phyloP scores from a whole-genome alignment of 2,888 invertebrate genomes.

The Hedychridium roseum region DNA sequence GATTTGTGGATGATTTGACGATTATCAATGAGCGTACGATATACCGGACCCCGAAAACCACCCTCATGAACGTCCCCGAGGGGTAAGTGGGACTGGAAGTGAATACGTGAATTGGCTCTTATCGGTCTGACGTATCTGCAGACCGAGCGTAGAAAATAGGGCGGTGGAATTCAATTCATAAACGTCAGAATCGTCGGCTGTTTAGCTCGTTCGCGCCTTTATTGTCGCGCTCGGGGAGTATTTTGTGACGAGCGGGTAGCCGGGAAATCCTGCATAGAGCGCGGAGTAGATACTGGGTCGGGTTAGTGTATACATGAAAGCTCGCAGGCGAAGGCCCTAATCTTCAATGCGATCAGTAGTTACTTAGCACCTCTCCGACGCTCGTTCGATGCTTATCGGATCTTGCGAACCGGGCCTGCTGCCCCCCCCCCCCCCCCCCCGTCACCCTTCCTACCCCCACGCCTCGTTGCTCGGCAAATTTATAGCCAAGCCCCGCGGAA shows the following conservation, averaged over 20 bases:
- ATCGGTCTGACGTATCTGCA: constrained; percentile 26
- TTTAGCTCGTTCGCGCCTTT: constrained; percentile 24
- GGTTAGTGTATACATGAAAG: constrained; percentile 7
- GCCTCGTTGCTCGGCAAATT: constrained; percentile 57
- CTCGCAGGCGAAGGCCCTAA: constrained; percentile 32
- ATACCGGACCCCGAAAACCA: too few species aligned
- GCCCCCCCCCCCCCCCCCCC: too few species aligned
- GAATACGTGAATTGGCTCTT: constrained; percentile 10
- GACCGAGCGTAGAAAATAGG: constrained; percentile 15
- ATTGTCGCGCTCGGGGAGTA: constrained; percentile 28
- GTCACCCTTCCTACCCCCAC: too few species aligned
- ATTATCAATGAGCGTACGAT: too few species aligned
- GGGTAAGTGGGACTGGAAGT: too few species aligned
- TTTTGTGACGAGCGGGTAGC: constrained; percentile 9
- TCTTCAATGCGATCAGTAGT: constrained; percentile 58
- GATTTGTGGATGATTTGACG: too few species aligned
- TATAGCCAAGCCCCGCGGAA: constrained; percentile 50
- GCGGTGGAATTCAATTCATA: constrained; percentile 53
- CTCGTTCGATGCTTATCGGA: constrained; percentile 56
- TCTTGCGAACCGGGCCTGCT: constrained; percentile 37
- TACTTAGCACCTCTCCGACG: constrained; percentile 61
- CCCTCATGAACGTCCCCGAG: too few species aligned
- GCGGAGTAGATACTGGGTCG: too few species aligned
- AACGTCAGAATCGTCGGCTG: constrained; percentile 39
- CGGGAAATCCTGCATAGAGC: constrained; percentile 8